Percentiles rank a stretch among this genome's conserved stretches.
Conservation (phyloP, 1,140 invertebrate species). For the Wasmannia auropunctata region DNA sequence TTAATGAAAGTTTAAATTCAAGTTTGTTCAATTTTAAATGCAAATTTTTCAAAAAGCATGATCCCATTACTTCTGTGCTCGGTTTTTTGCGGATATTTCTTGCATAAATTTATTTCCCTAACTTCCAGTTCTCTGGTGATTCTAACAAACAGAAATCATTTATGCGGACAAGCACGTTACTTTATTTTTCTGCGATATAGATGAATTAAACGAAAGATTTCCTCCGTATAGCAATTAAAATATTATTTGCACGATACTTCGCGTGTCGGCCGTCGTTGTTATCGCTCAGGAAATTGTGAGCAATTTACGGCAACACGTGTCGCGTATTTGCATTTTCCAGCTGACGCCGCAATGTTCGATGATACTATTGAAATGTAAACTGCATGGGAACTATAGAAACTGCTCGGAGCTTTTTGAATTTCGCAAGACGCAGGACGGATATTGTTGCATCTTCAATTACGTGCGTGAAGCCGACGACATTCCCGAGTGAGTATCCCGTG, state of each 20-base stretch:
- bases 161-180: not conserved
- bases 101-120: slow-evolving; percentile 17
- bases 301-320: not conserved
- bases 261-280: not conserved
- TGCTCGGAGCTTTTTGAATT: slow-evolving; percentile 84
- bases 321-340: slow-evolving; percentile 74
- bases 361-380: slow-evolving; percentile 84
- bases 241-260: slow-evolving; percentile 1
- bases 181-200: slow-evolving; percentile 1
- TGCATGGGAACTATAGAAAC: slow-evolving; percentile 77
- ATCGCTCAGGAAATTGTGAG: not conserved
- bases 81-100: not conserved
- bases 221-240: slow-evolving; percentile 2
- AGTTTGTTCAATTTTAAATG: slow-evolving; percentile 9
- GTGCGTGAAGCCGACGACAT: slow-evolving; percentile 71
- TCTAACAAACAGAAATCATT: not conserved
- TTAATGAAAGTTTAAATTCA: not conserved
- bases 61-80: not conserved
- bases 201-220: not conserved
- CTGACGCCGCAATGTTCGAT: slow-evolving; percentile 85
- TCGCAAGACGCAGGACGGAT: slow-evolving; percentile 85
- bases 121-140: not conserved
- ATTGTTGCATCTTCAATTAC: slow-evolving; percentile 88
- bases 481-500: slow-evolving; percentile 56
- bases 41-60: slow-evolving; percentile 8